Percentiles rank a stretch among this genome's conserved stretches.
These are phyloP conservation scores for Cephus nigrinus DNA, from an alignment of 2,888 invertebrate genomes.

Conservation along the genomic window DNA sequence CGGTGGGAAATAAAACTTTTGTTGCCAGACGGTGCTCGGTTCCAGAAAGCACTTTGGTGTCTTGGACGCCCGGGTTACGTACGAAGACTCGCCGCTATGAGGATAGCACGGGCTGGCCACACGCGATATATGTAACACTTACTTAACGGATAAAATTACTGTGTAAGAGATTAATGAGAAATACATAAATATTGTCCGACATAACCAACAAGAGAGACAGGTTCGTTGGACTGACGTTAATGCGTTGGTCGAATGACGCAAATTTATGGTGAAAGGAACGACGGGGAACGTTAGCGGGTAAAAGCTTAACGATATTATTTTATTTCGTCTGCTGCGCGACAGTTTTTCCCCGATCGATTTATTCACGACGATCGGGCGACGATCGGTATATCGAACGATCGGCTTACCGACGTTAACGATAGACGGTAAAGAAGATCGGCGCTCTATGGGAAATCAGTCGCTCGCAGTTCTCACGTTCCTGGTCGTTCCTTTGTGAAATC, in stretches of 20 bases:
- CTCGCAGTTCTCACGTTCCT: slow-evolving; percentile 35
- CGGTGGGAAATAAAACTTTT: neutral
- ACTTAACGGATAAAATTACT: slow-evolving; percentile 59
- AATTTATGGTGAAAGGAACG: slow-evolving; percentile 56
- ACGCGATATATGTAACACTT: slow-evolving; percentile 61
- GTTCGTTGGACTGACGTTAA: slow-evolving; percentile 61
- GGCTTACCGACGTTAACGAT: neutral
- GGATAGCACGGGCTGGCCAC: slow-evolving; percentile 65
- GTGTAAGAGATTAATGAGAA: slow-evolving; percentile 47
- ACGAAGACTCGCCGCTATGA: slow-evolving; percentile 21
- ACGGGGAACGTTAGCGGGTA: slow-evolving; percentile 42
- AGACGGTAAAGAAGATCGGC: neutral
- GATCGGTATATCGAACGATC: neutral
- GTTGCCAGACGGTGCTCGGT: neutral
- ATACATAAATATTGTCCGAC: slow-evolving; percentile 47
- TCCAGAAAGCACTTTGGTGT: neutral
- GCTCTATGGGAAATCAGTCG: neutral
- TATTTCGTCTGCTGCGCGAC: slow-evolving; percentile 33
- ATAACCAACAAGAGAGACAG: slow-evolving; percentile 35
- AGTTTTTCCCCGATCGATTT: neutral
- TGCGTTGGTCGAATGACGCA: slow-evolving; percentile 63
- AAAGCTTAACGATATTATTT: neutral
- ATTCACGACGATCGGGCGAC: neutral
- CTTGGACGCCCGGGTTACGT: neutral
- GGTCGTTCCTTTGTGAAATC: slow-evolving; percentile 51